Percentiles rank a stretch among this genome's conserved stretches.
phyloP scores from a whole-genome alignment of 2,888 invertebrate genomes.

The Thera britannica region DNA sequence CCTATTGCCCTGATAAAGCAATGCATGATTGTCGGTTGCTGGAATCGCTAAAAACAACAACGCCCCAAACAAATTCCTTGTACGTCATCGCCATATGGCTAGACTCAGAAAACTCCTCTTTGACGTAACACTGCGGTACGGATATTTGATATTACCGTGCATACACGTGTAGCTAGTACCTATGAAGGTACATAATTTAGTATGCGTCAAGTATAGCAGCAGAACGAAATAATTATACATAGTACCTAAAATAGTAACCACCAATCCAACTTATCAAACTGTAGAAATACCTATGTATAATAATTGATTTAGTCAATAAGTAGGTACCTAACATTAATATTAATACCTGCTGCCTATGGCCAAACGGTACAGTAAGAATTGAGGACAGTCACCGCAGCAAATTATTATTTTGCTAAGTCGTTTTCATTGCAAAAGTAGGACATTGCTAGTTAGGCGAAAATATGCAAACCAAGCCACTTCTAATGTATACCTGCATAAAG shows the following conservation, averaged over 20 bases:
- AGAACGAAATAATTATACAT: slow-evolving; percentile 6
- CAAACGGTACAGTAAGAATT: slow-evolving; percentile 8
- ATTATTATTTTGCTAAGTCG: slow-evolving; percentile 11
- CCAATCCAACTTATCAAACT: too few relatives aligned
- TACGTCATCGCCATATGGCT: slow-evolving; percentile 41
- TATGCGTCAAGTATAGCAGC: slow-evolving; percentile 4
- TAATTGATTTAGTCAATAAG: too few relatives aligned
- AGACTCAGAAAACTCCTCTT: slow-evolving; percentile 13
- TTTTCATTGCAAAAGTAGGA: slow-evolving; percentile 16
- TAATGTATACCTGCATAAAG: neutral
- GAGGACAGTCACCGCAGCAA: slow-evolving; percentile 23
- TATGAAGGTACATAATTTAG: neutral
- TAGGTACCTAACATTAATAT: too few relatives aligned
- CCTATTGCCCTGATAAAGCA: slow-evolving; percentile 54
- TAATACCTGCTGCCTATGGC: neutral
- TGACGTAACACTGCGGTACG: slow-evolving; percentile 26
- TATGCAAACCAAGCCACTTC: neutral
- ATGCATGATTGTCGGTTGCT: slow-evolving; percentile 39
- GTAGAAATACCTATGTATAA: too few relatives aligned
- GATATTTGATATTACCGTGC: neutral
- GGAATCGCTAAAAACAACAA: slow-evolving; percentile 34
- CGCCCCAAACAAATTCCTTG: slow-evolving; percentile 56
- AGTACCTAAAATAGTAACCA: neutral
- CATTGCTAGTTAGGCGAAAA: slow-evolving; percentile 10
- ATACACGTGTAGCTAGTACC: neutral